Percentiles rank a stretch among this genome's conserved stretches.
Conservation (phyloP, 2,888 invertebrate species). For the Brachyopa scutellaris region DNA sequence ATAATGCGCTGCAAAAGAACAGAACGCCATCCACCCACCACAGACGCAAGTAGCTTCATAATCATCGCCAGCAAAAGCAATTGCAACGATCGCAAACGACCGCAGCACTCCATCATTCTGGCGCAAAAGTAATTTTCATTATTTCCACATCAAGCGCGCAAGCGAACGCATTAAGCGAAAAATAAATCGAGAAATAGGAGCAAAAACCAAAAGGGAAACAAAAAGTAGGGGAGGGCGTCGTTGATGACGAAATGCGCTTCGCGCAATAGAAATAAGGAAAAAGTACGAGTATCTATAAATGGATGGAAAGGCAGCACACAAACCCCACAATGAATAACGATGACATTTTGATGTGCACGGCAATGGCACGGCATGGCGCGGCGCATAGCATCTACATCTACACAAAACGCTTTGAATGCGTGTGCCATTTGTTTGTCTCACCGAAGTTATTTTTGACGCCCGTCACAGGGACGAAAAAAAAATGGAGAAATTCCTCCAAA, state of each 20-base stretch:
- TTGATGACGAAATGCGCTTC: background rate
- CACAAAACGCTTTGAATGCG: constrained; percentile 24
- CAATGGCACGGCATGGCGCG: background rate
- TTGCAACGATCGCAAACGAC: constrained; percentile 4
- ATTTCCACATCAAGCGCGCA: constrained; percentile 36
- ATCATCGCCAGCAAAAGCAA: constrained; percentile 11
- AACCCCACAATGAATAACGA: constrained; percentile 45
- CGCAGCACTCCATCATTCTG: constrained; percentile 35
- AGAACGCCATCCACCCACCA: constrained; percentile 33
- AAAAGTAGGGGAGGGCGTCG: background rate
- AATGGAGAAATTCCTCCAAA: too few species aligned
- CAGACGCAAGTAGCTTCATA: constrained; percentile 5
- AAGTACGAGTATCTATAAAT: constrained; percentile 35
- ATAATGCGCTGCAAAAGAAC: constrained; percentile 7
- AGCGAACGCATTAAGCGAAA: constrained; percentile 41
- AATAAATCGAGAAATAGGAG: constrained; percentile 29
- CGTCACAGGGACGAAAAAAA: constrained; percentile 15
- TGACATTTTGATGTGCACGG: constrained; percentile 49
- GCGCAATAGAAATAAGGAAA: too few species aligned
- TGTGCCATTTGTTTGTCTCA: constrained; percentile 46
- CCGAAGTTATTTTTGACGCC: constrained; percentile 53
- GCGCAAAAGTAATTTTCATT: constrained; percentile 48
- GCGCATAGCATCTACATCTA: background rate
- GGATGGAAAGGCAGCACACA: constrained; percentile 12
- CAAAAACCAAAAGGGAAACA: constrained; percentile 5